A percentile compares a stretch with the other conserved stretches of the same genome.
Conservation (phyloP, 2,113 vertebrate species). For the Aythya baeri region DNA sequence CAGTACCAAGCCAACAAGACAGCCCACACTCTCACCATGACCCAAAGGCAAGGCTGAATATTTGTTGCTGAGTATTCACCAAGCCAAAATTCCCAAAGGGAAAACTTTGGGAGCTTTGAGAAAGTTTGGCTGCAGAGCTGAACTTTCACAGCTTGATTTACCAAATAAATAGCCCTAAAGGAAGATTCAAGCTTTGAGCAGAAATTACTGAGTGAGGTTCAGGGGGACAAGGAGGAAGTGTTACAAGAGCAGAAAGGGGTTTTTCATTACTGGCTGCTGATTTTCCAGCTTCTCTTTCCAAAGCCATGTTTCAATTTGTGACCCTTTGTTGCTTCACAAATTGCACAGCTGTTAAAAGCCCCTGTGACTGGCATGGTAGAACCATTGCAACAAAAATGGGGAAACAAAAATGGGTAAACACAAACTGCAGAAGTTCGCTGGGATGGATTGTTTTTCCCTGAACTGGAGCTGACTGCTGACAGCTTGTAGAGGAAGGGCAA, state of each 20-base stretch:
- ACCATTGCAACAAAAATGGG: background rate
- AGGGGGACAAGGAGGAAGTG: background rate
- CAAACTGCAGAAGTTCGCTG: no score
- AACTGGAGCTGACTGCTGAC: background rate
- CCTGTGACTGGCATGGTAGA: background rate
- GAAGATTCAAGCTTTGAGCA: background rate
- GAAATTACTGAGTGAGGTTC: background rate
- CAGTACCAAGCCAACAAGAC: slow-evolving; percentile 89
- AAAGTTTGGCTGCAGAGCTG: background rate
- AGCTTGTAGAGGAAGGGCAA: background rate
- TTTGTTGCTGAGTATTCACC: background rate
- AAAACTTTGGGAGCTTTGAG: background rate
- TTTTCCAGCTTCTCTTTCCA: background rate
- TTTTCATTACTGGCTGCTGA: background rate
- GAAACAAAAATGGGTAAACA: background rate
- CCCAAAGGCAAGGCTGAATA: slow-evolving; percentile 84
- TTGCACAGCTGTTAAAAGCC: background rate
- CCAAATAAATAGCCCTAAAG: background rate
- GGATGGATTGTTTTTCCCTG: background rate
- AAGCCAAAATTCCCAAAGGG: background rate
- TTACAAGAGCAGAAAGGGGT: background rate
- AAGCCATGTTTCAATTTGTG: background rate
- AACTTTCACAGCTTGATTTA: background rate
- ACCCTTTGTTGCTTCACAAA: background rate
- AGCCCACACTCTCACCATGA: slow-evolving; percentile 83